Conservation (phyloP, 2,797 vertebrate species). For the Steatocranus sp. region DNA sequence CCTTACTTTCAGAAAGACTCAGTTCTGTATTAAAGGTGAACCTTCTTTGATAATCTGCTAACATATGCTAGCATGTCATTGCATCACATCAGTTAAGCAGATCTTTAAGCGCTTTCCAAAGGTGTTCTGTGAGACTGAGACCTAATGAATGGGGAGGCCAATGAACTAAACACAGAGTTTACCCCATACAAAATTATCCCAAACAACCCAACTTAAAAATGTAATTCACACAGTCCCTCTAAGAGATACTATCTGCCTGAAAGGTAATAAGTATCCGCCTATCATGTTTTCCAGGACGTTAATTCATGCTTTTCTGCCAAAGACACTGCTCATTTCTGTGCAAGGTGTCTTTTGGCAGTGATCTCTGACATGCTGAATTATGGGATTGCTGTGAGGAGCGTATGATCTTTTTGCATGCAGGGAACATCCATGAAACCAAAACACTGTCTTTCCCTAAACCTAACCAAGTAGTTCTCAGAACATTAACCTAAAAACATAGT, state of each 20-base stretch:
- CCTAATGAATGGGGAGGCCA: background rate
- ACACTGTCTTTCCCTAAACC: background rate
- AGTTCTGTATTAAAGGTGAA: background rate
- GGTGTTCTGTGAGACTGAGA: background rate
- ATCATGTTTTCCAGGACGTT: rapidly evolving
- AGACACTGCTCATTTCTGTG: background rate
- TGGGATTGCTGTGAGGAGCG: background rate
- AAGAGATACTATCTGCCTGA: background rate
- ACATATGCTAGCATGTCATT: background rate
- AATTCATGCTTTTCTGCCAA: background rate
- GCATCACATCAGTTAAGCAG: background rate
- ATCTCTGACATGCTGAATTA: background rate
- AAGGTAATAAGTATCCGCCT: background rate
- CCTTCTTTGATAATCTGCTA: background rate
- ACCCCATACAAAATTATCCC: background rate
- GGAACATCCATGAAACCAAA: background rate
- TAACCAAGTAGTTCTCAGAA: background rate
- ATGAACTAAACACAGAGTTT: background rate
- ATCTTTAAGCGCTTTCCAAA: background rate
- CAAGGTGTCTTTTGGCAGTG: background rate
- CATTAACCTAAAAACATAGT: background rate
- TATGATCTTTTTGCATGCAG: background rate
- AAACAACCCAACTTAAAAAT: background rate
- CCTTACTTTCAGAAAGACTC: background rate
- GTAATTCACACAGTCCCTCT: background rate